Conservation (phyloP, 2,113 vertebrate species). For the Bufo bufo region DNA sequence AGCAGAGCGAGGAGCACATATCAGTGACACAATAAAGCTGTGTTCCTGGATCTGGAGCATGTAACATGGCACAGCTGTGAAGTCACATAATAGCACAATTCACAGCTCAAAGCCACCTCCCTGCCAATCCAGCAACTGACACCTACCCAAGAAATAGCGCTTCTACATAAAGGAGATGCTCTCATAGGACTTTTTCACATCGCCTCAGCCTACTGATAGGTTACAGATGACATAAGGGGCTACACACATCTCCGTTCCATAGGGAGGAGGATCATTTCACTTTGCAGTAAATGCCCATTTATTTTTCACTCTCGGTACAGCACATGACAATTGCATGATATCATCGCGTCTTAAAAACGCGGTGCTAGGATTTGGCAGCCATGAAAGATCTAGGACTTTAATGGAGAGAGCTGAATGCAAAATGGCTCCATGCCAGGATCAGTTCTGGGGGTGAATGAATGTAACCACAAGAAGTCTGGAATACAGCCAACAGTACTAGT, state of each 20-base stretch:
- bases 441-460: not conserved
- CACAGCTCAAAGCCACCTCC: not conserved
- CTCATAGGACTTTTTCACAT: not conserved
- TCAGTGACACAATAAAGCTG: not conserved
- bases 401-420: not conserved
- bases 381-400: not conserved
- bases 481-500: not conserved
- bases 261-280: not conserved
- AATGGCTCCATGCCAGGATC: not conserved
- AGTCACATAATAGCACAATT: not conserved
- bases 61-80: slow-evolving; percentile 13
- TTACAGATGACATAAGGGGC: not conserved
- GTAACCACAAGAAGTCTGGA: not conserved
- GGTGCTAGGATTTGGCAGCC: not conserved
- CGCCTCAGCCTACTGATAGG: not conserved
- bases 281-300: not conserved
- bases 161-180: not conserved
- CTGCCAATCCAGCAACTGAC: not conserved
- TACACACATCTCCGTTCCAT: not conserved
- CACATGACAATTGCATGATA: not conserved
- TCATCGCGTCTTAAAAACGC: not conserved
- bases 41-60: not conserved
- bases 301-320: not conserved
- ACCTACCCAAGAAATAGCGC: not conserved
- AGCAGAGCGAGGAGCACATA: not conserved